These are phyloP conservation scores for Oxyruncus cristatus DNA, from an alignment of 2,113 vertebrate genomes.

Conservation along the genomic window DNA sequence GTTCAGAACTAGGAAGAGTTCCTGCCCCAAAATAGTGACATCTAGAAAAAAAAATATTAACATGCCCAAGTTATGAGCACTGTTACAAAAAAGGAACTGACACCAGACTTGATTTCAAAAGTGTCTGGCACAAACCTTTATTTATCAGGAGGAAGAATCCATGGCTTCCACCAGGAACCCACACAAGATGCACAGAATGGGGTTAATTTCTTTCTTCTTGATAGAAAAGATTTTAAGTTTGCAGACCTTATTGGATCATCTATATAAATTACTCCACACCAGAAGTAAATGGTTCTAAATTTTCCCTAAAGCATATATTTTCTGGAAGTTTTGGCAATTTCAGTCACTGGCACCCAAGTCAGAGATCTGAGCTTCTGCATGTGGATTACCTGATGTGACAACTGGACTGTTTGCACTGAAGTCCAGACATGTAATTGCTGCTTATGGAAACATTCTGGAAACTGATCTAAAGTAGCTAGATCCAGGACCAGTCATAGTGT, in stretches of 20 bases:
- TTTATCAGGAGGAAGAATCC: not conserved
- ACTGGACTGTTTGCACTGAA: not conserved
- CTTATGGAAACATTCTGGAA: not conserved
- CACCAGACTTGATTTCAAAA: not conserved
- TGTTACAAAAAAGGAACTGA: not conserved
- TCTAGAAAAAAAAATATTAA: not conserved
- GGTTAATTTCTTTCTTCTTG: not conserved
- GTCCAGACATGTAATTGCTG: not conserved
- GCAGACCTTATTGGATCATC: not conserved
- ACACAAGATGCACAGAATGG: not conserved
- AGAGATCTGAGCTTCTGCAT: not conserved
- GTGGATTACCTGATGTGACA: not conserved
- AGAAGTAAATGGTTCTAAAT: not conserved
- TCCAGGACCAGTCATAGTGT: fast-evolving
- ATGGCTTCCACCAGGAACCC: not conserved
- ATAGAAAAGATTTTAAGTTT: not conserved
- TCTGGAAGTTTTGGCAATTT: not conserved
- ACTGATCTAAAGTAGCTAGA: not conserved
- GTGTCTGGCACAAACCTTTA: not conserved
- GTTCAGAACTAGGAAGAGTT: not conserved
- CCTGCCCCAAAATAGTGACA: not conserved
- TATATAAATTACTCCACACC: not conserved
- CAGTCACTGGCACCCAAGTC: not conserved
- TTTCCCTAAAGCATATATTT: not conserved
- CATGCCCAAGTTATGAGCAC: fast-evolving